These are phyloP conservation scores for Sicus ferrugineus DNA, from an alignment of 2,888 invertebrate genomes.

Conservation along the genomic window DNA sequence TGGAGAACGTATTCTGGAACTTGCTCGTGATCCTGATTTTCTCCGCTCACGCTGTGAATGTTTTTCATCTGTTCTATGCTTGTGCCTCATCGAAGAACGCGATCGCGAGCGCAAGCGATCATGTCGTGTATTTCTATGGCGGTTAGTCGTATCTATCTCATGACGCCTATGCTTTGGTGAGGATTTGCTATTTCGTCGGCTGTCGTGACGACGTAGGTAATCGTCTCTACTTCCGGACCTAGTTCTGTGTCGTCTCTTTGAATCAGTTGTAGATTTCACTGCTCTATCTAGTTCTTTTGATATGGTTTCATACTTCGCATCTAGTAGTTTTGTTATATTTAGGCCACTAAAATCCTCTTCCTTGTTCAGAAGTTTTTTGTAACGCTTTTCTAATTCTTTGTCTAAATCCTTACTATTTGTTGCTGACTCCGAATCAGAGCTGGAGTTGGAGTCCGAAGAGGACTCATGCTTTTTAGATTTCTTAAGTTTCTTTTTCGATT, in stretches of 20 bases:
- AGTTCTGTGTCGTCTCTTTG: slow-evolving; percentile 12
- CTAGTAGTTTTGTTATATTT: slow-evolving; percentile 58
- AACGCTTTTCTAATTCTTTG: slow-evolving; percentile 74
- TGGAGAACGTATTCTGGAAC: slow-evolving; percentile 15
- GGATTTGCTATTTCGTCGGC: background rate
- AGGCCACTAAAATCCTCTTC: slow-evolving; percentile 51
- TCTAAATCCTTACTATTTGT: slow-evolving; percentile 69
- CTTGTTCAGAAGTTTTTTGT: slow-evolving; percentile 68
- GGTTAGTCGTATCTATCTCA: background rate
- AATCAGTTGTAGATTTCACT: slow-evolving; percentile 46
- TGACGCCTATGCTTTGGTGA: background rate
- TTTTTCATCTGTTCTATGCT: background rate
- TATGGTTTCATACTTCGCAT: slow-evolving; percentile 62
- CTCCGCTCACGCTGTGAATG: background rate
- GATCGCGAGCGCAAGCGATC: slow-evolving; percentile 18
- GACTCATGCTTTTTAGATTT: slow-evolving; percentile 56
- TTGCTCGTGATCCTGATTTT: background rate
- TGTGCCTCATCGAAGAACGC: background rate
- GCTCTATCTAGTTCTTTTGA: slow-evolving; percentile 63
- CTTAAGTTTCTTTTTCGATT: slow-evolving; percentile 51
- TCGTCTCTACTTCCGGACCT: slow-evolving; percentile 11
- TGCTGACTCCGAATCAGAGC: slow-evolving; percentile 35
- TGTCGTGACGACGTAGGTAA: background rate
- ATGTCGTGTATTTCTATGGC: background rate
- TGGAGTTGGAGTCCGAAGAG: slow-evolving; percentile 33